Base-by-base conservation (phyloP, 2,797 vertebrate genomes). In the Numenius phaeopus region DNA sequence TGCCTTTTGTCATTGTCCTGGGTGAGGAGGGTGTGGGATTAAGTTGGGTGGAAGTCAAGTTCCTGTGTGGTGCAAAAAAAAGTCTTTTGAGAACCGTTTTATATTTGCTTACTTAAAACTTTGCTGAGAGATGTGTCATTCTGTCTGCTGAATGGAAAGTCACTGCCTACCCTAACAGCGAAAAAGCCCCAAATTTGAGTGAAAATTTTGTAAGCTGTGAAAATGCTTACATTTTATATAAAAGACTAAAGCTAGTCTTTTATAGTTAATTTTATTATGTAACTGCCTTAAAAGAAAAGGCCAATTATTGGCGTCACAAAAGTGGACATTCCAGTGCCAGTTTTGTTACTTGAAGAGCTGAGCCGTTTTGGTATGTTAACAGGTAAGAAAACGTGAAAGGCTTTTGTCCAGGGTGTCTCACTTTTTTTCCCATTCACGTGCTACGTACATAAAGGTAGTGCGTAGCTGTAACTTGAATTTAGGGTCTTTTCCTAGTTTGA, bases 91-190 rank as follows among this genome's bases (percentile, higher is more conserved):
- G 16, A 32, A 40, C 1, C 0, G 10, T 24, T 90, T 76, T 57
- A 2, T 65, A 21, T 80, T 77, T 73, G 10, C 20, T 49, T 76
- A 10, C 29, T 58, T 82, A 15, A 40, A 88, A 61, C 37, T 83
- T 23, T 58, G 21, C 37, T 7, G 34, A 40, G 40, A 6, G 54
- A 27, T 27, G 6, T 11, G 11, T 32, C 0, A 0, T 47, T 85
- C 13, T 61, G 32, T 57, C 39, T 62, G 14, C 14, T 2, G 42
- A 47, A 30, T 9, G 22, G 61, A 57, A 76, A 34, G 54, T 65
- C 24, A 7, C n/a, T 49, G 37, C 27, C 50, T 61, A 11, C 30
- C 23, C 23, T 67, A 29, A n/a, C 9, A 61, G 13, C 50, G 23
- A 32, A 67, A 82, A 67, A 71, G 1, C 8, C 5, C 7, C 29